Base-by-base conservation (phyloP, 2,797 vertebrate genomes). In the Typhlichthys subterraneus region DNA sequence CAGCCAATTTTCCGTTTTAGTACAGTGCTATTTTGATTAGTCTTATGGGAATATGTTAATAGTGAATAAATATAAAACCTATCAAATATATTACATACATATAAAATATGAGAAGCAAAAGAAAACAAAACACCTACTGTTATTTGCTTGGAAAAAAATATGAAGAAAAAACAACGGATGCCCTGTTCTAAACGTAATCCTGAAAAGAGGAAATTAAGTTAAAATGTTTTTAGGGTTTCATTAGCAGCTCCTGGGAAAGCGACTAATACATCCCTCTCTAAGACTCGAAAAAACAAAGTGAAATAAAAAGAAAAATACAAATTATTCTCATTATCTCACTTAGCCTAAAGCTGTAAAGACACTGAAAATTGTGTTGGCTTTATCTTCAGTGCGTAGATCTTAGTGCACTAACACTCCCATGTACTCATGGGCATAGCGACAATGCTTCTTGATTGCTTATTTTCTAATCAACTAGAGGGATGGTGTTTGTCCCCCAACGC, bases 391-490 rank as follows among this genome's bases (percentile, higher is more conserved):
- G 53, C 14, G 64, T 69, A 78, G 77, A 88, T 84, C 76, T 85
- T 85, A 84, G 87, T 86, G 84, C 78, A 88, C 81, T 86, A 56
- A 73, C 67, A 69, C 84, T 78, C 64, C 71, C 59, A 75, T 86
- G 81, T 80, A 88, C 85, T 87, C 81, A 86, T 70, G 80, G 74
- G 57, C 76, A 63, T 53, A 62, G 70, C 65, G 76, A 79, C 76
- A 62, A 73, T 61, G 69, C 80, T 79, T 88, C 80, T 79, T 88
- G 86, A 87, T 89, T 88, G 83, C 88, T 91, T 90, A 90, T 91
- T 90, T 91, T 91, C 85, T 91, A 90, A 91, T 91, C 88, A 92
- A 90, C 81, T 87, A 86, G 89, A 92, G 81, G 81, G 87, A 89
- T 90, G 86, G 85, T 85, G 87, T 90, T 88, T 89, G 88, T 87